Percentiles rank a stretch among this genome's conserved stretches.
phyloP scores from a whole-genome alignment of 2,113 vertebrate genomes.

The Neomonachus schauinslandi region DNA sequence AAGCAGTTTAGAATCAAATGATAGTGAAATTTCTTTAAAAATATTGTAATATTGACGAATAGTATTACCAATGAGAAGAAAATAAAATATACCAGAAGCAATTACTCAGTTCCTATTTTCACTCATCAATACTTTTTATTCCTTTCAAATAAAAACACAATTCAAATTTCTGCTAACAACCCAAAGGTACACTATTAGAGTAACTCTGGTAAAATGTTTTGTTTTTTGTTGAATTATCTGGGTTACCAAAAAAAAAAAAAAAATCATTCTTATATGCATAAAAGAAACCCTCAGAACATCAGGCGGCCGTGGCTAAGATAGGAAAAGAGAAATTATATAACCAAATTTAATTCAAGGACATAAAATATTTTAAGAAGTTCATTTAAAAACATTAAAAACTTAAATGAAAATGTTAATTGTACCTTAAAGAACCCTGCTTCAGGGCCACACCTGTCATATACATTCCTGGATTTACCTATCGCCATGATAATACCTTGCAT shows the following conservation, averaged over 20 bases:
- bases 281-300: neutral
- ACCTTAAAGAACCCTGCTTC: constrained; percentile 99
- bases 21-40: neutral
- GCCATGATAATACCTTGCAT: constrained; percentile 99
- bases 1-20: neutral
- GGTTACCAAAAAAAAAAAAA: neutral
- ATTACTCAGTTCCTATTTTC: neutral
- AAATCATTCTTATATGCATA: neutral
- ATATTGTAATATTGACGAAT: neutral
- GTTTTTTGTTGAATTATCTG: neutral
- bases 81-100: neutral
- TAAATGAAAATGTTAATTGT: constrained; percentile 86
- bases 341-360: constrained; percentile 32
- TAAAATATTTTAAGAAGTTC: constrained; percentile 38
- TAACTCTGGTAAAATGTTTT: constrained; percentile 7
- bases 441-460: constrained; percentile 98
- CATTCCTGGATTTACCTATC: constrained; percentile 98
- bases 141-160: constrained; percentile 34
- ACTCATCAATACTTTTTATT: neutral
- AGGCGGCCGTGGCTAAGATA: neutral
- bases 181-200: neutral
- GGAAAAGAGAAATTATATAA: neutral
- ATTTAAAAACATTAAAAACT: constrained; percentile 53
- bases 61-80: neutral
- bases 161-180: constrained; percentile 23